These are phyloP conservation scores for Baronia brevicornis DNA, from an alignment of 2,888 invertebrate species.

Conservation along the genomic window DNA sequence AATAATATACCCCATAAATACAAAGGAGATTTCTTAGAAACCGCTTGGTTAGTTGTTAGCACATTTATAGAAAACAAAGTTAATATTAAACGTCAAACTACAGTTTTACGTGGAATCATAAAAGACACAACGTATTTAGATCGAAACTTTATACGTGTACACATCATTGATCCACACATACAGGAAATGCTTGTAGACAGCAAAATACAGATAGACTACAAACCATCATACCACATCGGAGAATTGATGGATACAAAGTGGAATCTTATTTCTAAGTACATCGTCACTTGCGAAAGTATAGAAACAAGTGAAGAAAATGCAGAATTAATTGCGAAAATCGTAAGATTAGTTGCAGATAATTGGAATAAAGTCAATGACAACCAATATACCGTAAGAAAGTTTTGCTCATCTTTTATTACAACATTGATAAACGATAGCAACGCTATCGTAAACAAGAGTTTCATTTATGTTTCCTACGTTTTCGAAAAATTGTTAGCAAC, in stretches of 20 bases:
- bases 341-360: constrained; percentile 21
- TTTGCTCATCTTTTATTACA: constrained; percentile 21
- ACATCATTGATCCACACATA: constrained; percentile 33
- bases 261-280: constrained; percentile 20
- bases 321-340: constrained; percentile 21
- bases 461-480: constrained; percentile 20
- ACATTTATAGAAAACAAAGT: constrained; percentile 27
- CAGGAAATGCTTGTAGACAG: constrained; percentile 22
- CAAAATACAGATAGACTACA: constrained; percentile 13
- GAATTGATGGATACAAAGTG: constrained; percentile 28
- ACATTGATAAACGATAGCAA: constrained; percentile 17
- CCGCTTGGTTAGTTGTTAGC: constrained; percentile 32
- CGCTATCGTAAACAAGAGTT: constrained; percentile 3
- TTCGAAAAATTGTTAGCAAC: constrained; percentile 23
- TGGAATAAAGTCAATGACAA: constrained; percentile 21
- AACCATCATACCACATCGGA: constrained; percentile 10
- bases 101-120: constrained; percentile 26
- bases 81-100: constrained; percentile 24
- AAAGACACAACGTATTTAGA: constrained; percentile 24
- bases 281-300: constrained; percentile 9
- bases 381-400: constrained; percentile 18
- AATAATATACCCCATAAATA: constrained; percentile 26
- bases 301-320: background rate
- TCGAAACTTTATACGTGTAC: constrained; percentile 23
- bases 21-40: constrained; percentile 25